Conservation (phyloP, 2,797 vertebrate genomes). For the Cossypha niveicapilla region DNA sequence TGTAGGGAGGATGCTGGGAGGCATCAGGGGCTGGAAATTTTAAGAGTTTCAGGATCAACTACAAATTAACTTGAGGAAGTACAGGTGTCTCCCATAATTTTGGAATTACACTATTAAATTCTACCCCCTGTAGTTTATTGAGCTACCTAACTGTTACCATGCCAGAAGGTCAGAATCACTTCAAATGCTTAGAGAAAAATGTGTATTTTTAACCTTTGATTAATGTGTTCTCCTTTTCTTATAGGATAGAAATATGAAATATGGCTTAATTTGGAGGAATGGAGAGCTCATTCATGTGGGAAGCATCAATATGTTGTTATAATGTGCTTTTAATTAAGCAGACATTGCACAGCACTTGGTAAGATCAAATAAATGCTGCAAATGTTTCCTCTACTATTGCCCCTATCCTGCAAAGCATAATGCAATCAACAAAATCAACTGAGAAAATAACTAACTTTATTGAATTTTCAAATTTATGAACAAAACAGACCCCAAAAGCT, state of each 20-base stretch:
- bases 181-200: background rate
- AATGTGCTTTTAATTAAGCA: conserved; percentile 57
- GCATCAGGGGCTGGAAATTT: background rate
- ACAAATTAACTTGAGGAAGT: background rate
- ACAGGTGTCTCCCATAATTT: background rate
- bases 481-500: conserved; percentile 1
- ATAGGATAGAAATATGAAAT: background rate
- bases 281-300: conserved; percentile 18
- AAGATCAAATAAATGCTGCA: conserved; percentile 10
- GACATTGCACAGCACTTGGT: background rate
- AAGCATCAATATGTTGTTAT: conserved; percentile 28
- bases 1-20: background rate
- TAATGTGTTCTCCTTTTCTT: background rate
- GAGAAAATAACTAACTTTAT: background rate
- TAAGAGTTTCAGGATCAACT: background rate
- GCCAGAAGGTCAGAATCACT: background rate
- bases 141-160: background rate
- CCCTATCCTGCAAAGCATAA: background rate
- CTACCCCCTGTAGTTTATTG: background rate
- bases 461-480: conserved; percentile 6
- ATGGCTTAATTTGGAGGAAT: conserved; percentile 6
- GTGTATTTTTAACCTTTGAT: background rate
- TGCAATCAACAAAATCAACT: background rate
- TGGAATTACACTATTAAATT: background rate
- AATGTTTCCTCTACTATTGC: background rate